Base-by-base conservation (phyloP, 2,797 vertebrate species). In the Micromesistius poutassou region DNA sequence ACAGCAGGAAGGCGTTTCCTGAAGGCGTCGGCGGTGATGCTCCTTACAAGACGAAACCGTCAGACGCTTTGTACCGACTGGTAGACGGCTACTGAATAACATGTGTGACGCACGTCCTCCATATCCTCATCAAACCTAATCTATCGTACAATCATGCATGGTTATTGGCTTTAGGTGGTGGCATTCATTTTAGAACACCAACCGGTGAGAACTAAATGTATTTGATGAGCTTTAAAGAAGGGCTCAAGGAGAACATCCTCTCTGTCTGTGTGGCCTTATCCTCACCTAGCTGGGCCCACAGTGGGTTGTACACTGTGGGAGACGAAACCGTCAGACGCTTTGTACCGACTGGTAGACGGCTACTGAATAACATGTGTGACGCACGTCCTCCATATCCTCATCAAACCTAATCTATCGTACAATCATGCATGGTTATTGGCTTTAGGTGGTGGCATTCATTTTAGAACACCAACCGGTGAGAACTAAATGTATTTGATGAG, bases 241-340 rank as follows among this genome's bases (percentile, higher is more conserved):
- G 62, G 62, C 4, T 68, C 28, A 68, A 68, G 9, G 62, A 28
- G 62, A 3, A 68, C 55, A 7, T 22, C 71, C 9, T 79, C 42
- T 30, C 28, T 46, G 38, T 72, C 25, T 74, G 46, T 76, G 12
- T 35, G 13, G 1, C 13, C 8, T 68, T 9, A 68, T 68, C 30
- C 87, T 92, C 78, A 93, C 93, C 90, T 31, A 93, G 86, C 76
- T 99, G 98, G 66, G 98, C 98, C 98, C 98, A 99, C 10, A 99
- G 94, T 0, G 98, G 98, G 91, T 99, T 99, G 92, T 99, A 99
- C 0, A n/a, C n/a, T n/a, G n/a, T n/a, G n/a, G n/a, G 16, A 0
- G 13, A 1, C 70, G 2, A 30, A 14, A 28, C 31, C 30, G 35
- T 72, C 25, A 30, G 13, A 33, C 33, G 14, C 35, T 35, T 9